Evolutionary conservation across 1,140 invertebrate genomes (phyloP).

Genomic region (Vollenhovia emeryi): DNA sequence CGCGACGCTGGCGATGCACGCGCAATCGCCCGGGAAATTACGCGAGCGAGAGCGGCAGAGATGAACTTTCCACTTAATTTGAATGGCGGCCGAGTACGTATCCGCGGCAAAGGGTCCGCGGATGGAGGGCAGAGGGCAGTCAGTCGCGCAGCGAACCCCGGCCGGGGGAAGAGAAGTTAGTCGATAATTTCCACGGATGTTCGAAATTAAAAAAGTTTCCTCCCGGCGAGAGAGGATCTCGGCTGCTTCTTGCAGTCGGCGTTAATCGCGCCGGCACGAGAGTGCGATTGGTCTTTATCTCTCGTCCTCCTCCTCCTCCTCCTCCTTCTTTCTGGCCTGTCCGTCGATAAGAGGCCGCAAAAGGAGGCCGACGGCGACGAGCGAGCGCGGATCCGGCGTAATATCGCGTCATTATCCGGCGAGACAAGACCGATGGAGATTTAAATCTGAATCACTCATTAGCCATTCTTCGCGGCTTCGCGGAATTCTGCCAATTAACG

Average conservation of each 20-base stretch:
- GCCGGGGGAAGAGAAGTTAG: constrained; percentile 62
- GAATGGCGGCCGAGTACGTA: constrained; percentile 57
- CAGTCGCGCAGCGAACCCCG: constrained; percentile 54
- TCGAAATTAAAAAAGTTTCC: constrained; percentile 79
- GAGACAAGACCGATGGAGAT: constrained; percentile 28
- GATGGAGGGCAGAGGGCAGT: neutral
- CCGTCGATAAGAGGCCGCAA: constrained; percentile 19
- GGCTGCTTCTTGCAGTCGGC: constrained; percentile 66
- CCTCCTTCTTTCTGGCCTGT: neutral
- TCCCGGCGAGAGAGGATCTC: constrained; percentile 58
- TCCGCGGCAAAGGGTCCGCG: constrained; percentile 21
- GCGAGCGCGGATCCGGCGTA: neutral
- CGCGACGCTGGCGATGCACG: neutral
- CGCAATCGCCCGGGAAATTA: constrained; percentile 36
- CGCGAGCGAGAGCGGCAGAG: constrained; percentile 14
- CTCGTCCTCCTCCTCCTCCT: neutral
- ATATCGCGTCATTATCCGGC: constrained; percentile 38
- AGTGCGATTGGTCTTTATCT: constrained; percentile 67
- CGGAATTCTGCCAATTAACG: constrained; percentile 29
- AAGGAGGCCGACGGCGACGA: constrained; percentile 3
- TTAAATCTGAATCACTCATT: constrained; percentile 54
- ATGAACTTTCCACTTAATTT: constrained; percentile 68
- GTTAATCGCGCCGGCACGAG: constrained; percentile 70
- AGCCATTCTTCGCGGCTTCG: neutral
- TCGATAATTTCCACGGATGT: constrained; percentile 77